Percentiles rank a stretch among this genome's conserved stretches.
These are phyloP conservation scores for Charina bottae DNA, from an alignment of 2,113 vertebrate species.

Conservation along the genomic window DNA sequence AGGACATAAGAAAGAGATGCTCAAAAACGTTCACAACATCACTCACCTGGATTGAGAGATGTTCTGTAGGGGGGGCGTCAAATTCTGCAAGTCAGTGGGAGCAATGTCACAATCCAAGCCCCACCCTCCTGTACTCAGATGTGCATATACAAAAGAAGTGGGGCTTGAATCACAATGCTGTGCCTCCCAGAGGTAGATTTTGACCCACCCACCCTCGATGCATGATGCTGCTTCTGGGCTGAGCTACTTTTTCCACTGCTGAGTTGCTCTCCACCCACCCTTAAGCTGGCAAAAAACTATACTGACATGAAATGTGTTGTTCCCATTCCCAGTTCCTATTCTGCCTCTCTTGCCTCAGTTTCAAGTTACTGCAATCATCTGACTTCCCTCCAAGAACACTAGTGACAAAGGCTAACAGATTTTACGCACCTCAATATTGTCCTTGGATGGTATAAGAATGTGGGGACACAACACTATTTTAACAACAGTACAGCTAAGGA, in stretches of 20 bases:
- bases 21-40: not conserved
- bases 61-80: not conserved
- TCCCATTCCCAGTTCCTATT: not conserved
- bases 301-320: not conserved
- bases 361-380: not conserved
- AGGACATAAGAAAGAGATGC: not conserved
- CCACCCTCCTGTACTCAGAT: not conserved
- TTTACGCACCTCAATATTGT: not conserved
- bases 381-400: not conserved
- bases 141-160: not conserved
- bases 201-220: not conserved
- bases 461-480: not conserved
- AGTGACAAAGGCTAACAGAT: not conserved
- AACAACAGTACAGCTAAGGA: not conserved
- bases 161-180: not conserved
- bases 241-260: not conserved
- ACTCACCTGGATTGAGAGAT: not conserved
- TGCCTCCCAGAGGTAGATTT: not conserved
- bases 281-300: not conserved
- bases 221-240: not conserved
- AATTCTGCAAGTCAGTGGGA: not conserved
- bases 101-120: not conserved
- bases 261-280: not conserved
- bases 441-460: not conserved
- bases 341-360: not conserved